Evolutionary conservation across 2,113 vertebrate species (phyloP), one percentile per base, ranked within the genome.

Genomic region (Recurvirostra avosetta): DNA sequence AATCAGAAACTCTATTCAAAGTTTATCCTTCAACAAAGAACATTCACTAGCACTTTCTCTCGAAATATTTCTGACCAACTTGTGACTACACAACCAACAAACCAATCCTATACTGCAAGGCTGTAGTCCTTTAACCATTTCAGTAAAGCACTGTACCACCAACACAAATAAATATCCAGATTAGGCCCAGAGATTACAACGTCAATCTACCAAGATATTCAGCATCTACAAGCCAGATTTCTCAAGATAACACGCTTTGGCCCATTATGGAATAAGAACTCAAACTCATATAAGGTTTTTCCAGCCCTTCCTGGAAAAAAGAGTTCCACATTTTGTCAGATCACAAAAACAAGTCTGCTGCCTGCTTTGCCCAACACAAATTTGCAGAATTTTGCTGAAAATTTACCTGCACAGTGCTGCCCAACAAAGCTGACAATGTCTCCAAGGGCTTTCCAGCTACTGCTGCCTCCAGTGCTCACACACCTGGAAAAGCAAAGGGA

Each of bases 371-470:
- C 34, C n/a, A 72, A 49, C 1, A 53, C 3, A 58, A 30, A n/a
- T 38, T 15, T n/a, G 6, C 7, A 89, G 9, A 67, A 49, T 40
- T 80, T 30, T n/a, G 9, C 17, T 71, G 20, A 59, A 81, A 82
- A 47, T 20, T 56, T 83, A 83, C 76, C 36, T 62, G 34, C 36
- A n/a, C 5, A 7, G 7, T 9, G 6, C 22, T 67, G 30, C 47
- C 12, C 36, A 74, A 27, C 26, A 74, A 74, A 71, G 30, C 11
- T 5, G 0, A n/a, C 13, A 3, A 4, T 2, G 1, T 30, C 32
- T 61, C 40, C 21, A 17, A 63, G 17, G 12, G 12, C 22, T 61
- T 61, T 45, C 25, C 20, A 68, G n/a, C 43, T 81, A 20, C 20
- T 45, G 25, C 50, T 86, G 14, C 41, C 15, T 16, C 30, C 41